These are phyloP conservation scores for Epinephelus awoara DNA, from an alignment of 2,797 vertebrate genomes.

Conservation along the genomic window DNA sequence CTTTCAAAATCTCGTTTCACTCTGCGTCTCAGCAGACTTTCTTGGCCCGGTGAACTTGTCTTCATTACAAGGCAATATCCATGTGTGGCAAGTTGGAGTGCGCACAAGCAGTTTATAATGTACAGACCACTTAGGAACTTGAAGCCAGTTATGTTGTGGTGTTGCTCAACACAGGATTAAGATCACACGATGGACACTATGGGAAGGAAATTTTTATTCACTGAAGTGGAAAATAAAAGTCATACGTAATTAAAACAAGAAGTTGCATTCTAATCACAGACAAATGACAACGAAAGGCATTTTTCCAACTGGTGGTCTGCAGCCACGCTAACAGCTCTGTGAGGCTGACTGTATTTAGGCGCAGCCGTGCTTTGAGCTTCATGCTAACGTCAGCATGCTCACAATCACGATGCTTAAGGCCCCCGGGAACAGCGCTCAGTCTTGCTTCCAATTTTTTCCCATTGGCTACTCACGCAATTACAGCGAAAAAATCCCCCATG, in stretches of 20 bases:
- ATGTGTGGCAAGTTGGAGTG: conserved; percentile 15
- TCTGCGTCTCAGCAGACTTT: conserved; percentile 36
- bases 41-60: conserved; percentile 48
- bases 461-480: too few species aligned
- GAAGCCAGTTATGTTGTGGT: conserved; percentile 10
- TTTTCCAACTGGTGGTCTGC: neutral
- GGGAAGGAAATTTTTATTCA: neutral
- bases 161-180: conserved; percentile 2
- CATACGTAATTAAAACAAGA: conserved; percentile 5
- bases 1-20: conserved; percentile 62
- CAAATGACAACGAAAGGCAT: neutral
- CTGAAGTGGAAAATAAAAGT: conserved; percentile 10
- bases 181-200: neutral
- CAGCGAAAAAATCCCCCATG: too few species aligned
- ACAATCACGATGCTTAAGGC: neutral
- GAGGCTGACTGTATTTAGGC: neutral
- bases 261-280: conserved; percentile 9
- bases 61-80: conserved; percentile 39
- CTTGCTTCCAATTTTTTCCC: too few species aligned
- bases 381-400: neutral
- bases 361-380: neutral
- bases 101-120: neutral
- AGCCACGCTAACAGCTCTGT: neutral
- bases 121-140: conserved; percentile 1
- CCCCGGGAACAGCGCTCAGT: too few species aligned